A percentile compares a stretch with the other conserved stretches of the same genome.
Conservation (phyloP, 2,113 vertebrate genomes). For the Tangachromis dhanisi region DNA sequence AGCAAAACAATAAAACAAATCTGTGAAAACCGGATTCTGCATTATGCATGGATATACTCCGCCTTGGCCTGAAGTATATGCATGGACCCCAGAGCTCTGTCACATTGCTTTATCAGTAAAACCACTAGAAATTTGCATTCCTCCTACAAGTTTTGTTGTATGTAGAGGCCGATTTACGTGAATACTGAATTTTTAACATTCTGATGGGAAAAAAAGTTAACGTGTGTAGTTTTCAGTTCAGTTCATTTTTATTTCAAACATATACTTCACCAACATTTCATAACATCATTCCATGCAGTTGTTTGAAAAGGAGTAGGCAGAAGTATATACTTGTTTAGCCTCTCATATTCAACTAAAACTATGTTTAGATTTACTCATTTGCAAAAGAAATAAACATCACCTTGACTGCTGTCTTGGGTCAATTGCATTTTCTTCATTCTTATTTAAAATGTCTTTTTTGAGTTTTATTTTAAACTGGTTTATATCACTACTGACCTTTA, state of each 20-base stretch:
- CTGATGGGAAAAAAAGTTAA: not conserved
- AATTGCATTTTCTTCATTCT: not conserved
- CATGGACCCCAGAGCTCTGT: not conserved
- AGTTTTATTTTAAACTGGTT: not conserved
- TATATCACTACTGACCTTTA: not conserved
- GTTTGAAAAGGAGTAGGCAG: not conserved
- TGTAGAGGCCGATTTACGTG: not conserved
- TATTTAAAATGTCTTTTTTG: not conserved
- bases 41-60: not conserved
- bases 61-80: not conserved
- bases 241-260: not conserved
- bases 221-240: not conserved
- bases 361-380: not conserved
- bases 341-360: not conserved
- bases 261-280: not conserved
- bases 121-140: not conserved
- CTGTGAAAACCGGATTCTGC: fast-evolving
- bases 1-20: not conserved
- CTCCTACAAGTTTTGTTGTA: not conserved
- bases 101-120: not conserved
- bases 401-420: not conserved
- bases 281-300: not conserved
- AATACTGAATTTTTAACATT: not conserved
- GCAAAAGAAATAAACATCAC: not conserved
- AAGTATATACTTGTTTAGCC: not conserved